Base-by-base conservation (phyloP, 2,113 vertebrate genomes). In the Leptosomus discolor region DNA sequence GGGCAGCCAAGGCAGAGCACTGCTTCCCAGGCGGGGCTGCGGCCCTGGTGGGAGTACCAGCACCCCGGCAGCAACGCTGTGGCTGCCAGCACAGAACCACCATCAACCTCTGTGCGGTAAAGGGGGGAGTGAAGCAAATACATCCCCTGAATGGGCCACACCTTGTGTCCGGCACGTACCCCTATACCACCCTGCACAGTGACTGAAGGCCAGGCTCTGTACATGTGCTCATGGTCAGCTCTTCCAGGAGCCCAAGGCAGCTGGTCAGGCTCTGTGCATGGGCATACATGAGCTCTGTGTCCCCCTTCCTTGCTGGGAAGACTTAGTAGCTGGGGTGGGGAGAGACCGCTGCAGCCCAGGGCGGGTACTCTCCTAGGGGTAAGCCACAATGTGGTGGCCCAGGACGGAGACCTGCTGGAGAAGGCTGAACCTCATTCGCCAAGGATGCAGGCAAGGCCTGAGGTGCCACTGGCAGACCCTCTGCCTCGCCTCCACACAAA, bases 1-100 rank as follows among this genome's bases (percentile, higher is more conserved):
- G 50, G 58, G 21, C 21, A 79, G 86, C 86, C 71, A 87, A 84
- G 60, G 46, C 76, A 63, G 6, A 51, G 30, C 1, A 8, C 36
- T 43, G 34, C 32, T 3, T 22, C 9, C 8, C 1, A 0, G 15
- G 9, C 0, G 0, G 20, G 12, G 26, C 34, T 56, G 11, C 8
- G 19, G 26, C 27, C 0, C 0, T 9, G 6, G 11, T 5, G 13
- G 26, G 16, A 29, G 6, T n/a, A n/a, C 19, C 39, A 65, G 14
- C 61, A 63, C 5, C 9, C 4, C 0, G 3, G 24, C n/a, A 57
- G 18, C 27, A 34, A 24, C 1, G 0, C 17, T n/a, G 30, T 27
- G 22, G 30, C 43, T 69, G 16, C 27, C 43, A 34, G 43, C 9
- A 6, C 12, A 24, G 51, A 43, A 77, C 26, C 24, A 45, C 18